phyloP scores from a whole-genome alignment of 2,113 vertebrate species.

The Solea solea region DNA sequence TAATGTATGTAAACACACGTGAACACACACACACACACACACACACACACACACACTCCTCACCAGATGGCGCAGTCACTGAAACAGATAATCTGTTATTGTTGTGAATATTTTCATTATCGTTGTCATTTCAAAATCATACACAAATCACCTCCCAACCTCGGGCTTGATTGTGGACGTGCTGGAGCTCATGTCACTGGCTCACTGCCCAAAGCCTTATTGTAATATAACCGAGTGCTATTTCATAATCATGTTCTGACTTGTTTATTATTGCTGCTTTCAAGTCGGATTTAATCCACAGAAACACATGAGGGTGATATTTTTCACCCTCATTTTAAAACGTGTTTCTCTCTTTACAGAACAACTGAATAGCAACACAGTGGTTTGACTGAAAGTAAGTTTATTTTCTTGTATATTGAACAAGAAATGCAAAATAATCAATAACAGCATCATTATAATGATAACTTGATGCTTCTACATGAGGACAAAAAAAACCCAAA shows the following conservation, averaged over 20 bases:
- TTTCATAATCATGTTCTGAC: constrained; percentile 40
- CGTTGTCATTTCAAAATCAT: constrained; percentile 61
- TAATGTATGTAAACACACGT: constrained; percentile 16
- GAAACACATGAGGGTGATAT: not conserved
- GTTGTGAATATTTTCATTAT: constrained; percentile 72
- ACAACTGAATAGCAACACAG: no score
- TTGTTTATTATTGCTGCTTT: constrained; percentile 3
- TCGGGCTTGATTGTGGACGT: constrained; percentile 43
- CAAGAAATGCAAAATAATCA: no score
- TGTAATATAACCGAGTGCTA: constrained; percentile 55
- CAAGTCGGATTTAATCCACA: constrained; percentile 7
- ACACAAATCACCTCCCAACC: constrained; percentile 62
- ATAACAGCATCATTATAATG: no score
- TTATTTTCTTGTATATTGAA: no score
- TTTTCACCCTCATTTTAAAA: not conserved
- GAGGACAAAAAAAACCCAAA: no score
- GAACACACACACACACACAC: constrained; percentile 10
- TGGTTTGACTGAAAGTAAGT: no score
- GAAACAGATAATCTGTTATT: constrained; percentile 69
- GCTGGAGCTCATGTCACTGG: constrained; percentile 58
- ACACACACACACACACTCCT: constrained; percentile 1
- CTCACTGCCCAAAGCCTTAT: constrained; percentile 26
- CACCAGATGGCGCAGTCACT: constrained; percentile 66
- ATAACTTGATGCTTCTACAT: no score
- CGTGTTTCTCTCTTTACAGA: no score